Base-by-base conservation (phyloP, 2,113 vertebrate species). In the Solenodon paradoxus region DNA sequence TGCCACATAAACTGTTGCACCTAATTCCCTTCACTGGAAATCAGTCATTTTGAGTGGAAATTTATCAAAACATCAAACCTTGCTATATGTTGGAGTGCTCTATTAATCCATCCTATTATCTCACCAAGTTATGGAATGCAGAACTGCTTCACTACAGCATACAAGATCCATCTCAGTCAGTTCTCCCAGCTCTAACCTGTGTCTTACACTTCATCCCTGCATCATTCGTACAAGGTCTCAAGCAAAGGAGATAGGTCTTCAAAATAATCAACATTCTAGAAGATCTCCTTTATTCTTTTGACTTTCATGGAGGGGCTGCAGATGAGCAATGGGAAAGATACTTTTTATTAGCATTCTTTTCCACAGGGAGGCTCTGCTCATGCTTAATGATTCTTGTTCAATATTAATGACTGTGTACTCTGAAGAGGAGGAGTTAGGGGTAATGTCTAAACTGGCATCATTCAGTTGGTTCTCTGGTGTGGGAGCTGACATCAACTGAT, bases 371-470 rank as follows among this genome's bases (percentile, higher is more conserved):
- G 8, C n/a, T 47, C 69, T 16, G 49, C 19, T 45, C 15, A 32
- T 28, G 32, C 63, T 64, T 32, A 28, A 15, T 64, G 63, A 13
- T 64, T 17, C 30, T 28, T 32, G 13, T 64, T 5, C 16, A 13
- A 64, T n/a, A 28, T 15, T 26, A 13, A n/a, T 7, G 28, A 4
- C 6, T 77, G 5, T 40, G 32, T 19, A 3, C 7, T 47, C 32
- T 0, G 7, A 11, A 32, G 4, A 9, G 15, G 47, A 1, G 35
- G 10, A n/a, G 7, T 11, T 30, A 61, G 7, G 10, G 8, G 20
- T 20, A 35, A 17, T 30, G 24, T 28, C 40, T 47, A 7, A 49
- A 17, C 13, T 17, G 22, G 16, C 17, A 3, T 24, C 16, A 10
- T 53, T 45, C 19, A 30, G 20, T 57, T 35, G 80, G 75, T 13